Evolutionary conservation across 2,113 vertebrate species (phyloP), one percentile per base, ranked within the genome.

Genomic region (Martes martes): DNA sequence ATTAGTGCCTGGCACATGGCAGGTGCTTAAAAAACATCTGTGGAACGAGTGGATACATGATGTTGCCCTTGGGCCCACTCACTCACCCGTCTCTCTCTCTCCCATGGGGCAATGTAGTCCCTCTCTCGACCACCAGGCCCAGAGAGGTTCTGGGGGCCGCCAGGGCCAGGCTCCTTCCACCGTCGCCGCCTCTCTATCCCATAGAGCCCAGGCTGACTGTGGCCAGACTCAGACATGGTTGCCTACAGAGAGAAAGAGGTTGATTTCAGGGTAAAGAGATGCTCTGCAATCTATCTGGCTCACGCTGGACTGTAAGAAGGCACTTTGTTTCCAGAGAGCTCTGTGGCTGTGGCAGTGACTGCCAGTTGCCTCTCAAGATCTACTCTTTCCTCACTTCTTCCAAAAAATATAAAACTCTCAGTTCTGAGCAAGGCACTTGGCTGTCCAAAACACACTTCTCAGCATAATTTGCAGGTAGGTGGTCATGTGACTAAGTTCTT

Each of bases 151-250:
- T 98, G 98, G 50, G 98, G 98, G 0, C 99, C 99, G 0, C 99
- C 98, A 10, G 98, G 98, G 45, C 99, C 99, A 1, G 98, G 94
- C 24, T 99, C 99, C 97, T 98, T 98, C 94, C 99, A 99, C 57
- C 99, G 98, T 31, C 99, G 98, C 73, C 99, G 99, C 85, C 99
- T 99, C n/a, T 99, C 99, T 78, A 99, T 98, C 4, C 99, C 99
- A 36, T 99, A 99, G 96, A 99, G 99, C 4, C 99, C 99, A 0
- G 99, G 99, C 96, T 99, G 99, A 96, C 99, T 99, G 99, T 99
- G 99, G 6, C 99, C 99, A 1, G 99, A 99, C 96, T 99, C 99
- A 0, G 99, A 99, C 99, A 99, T 99, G 92, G 61, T 81, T 23
- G 11, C 96, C 95, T 97, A 57, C 0, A 11, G n/a, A 50, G 31